Base-by-base conservation (phyloP, 2,888 invertebrate species). In the Polia nebulosa region DNA sequence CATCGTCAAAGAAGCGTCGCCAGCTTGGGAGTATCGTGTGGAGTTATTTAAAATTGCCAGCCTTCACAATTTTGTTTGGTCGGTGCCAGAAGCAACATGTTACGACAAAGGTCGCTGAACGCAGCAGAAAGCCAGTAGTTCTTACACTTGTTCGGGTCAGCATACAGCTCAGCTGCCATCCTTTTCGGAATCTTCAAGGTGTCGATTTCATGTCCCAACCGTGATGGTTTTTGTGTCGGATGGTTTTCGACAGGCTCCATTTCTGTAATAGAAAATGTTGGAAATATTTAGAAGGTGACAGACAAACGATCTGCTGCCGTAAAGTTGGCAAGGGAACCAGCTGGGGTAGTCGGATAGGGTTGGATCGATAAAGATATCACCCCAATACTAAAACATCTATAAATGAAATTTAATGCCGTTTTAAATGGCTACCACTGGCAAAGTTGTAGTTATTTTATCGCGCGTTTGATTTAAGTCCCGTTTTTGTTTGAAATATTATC, bases 211-310 rank as follows among this genome's bases (percentile, higher is more conserved):
- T n/a, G 7, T 0, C n/a, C n/a, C 2, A n/a, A 0, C 7, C 8
- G 2, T 0, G 39, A 0, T n/a, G n/a, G 15, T 2, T 39, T 7
- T 8, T 0, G 2, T 0, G 7, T n/a, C 39, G 17, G 39, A n/a
- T n/a, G 0, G 6, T 7, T 34, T 4, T 0, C 7, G 17, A 0
- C 15, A 0, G 29, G 5, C 0, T 15, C 51, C 51, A 61, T 72
- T 52, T 13, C 68, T 69, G 72, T 29, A 72, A 69, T 29, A 36
- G 51, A 36, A 44, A 52, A 4, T 44, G 0, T 17, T n/a, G 36
- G 0, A 66, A 22, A 53, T 22, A 0, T 5, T 74, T 58, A 74
- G 45, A 25, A n/a, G 32, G 17, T 72, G 22, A 27, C 22, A 41
- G n/a, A 1, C 5, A 25, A 57, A 44, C 11, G 13, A 20, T 39